Conservation (phyloP, 2,113 vertebrate species). For the Bambusicola thoracicus region DNA sequence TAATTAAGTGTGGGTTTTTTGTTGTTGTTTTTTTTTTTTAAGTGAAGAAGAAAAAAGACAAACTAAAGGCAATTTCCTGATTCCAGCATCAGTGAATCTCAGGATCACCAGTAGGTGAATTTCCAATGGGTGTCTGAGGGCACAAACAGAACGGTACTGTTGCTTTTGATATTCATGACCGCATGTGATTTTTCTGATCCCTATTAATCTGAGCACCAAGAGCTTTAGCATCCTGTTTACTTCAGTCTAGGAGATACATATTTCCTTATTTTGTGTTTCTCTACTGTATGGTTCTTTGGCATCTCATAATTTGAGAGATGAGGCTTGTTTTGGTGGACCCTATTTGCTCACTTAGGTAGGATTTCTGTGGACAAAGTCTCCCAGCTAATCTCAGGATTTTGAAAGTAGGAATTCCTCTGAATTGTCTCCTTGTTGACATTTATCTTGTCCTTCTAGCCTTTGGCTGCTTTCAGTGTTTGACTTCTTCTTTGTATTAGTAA, state of each 20-base stretch:
- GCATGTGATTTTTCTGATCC: background rate
- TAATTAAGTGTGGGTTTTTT: background rate
- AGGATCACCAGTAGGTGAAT: background rate
- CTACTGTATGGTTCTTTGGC: background rate
- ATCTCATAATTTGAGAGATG: background rate
- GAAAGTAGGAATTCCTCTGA: background rate
- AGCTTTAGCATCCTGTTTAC: background rate
- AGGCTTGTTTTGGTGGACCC: background rate
- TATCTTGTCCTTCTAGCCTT: background rate
- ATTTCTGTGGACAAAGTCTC: background rate
- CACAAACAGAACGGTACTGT: background rate
- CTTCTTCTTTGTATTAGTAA: background rate
- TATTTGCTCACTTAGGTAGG: accelerated
- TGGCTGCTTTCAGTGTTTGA: background rate
- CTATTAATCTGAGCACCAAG: background rate
- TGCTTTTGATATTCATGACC: background rate
- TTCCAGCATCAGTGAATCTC: background rate
- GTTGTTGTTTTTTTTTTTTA: background rate
- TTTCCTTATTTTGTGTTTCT: background rate
- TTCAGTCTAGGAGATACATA: background rate
- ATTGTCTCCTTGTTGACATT: background rate
- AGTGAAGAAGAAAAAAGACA: background rate
- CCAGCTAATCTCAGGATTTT: background rate
- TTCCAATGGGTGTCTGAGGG: background rate
- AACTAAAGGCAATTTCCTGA: background rate